Base-by-base conservation (phyloP, 92 coral and sea anemone genomes). In the Chrysogorgia sp. region DNA sequence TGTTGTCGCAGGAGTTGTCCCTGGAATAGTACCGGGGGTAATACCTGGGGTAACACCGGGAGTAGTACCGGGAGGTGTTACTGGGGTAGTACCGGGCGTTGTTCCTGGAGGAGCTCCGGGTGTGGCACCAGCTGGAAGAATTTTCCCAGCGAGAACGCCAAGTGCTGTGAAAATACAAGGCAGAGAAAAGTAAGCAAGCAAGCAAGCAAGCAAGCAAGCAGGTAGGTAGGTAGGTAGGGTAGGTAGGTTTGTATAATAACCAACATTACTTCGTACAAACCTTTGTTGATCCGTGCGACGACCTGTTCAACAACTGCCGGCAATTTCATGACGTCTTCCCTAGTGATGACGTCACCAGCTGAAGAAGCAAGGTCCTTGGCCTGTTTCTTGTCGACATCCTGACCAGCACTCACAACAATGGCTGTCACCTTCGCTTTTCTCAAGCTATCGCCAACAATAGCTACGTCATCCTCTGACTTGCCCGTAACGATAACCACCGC, bases 211-310 rank as follows among this genome's bases (percentile, higher is more conserved):
- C 28, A 57, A 22, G 63, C 28, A 57, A 22, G 63, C 13, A 58
- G 64, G 64, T 21, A 58, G 64, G 33, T 58, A 58, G n/a, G 31
- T 9, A 58, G 43, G 43, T 37, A 37, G 43, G 43, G 43, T 37
- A 37, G 43, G 43, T 12, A 37, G 43, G 43, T 5, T 37, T 37
- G 5, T 12, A 37, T 12, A 37, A 37, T 37, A 5, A 37, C 5
- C 43, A 37, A 37, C 43, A 4, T 37, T 12, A 37, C 68, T 28
- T 13, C 14, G 40, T 29, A 32, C 71, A 14, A 0, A 72, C 79
- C 79, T 72, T 52, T 72, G 65, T 72, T 72, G 21, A 72, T 34
- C 21, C 65, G 53, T 25, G 53, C 79, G 45, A 72, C 79, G 25
- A 72, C 65, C 9, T 14, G 10, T n/a, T n/a, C 26, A 56, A 72